Evolutionary conservation across 2,113 vertebrate genomes (phyloP).

Genomic region (Lepisosteus oculatus): DNA sequence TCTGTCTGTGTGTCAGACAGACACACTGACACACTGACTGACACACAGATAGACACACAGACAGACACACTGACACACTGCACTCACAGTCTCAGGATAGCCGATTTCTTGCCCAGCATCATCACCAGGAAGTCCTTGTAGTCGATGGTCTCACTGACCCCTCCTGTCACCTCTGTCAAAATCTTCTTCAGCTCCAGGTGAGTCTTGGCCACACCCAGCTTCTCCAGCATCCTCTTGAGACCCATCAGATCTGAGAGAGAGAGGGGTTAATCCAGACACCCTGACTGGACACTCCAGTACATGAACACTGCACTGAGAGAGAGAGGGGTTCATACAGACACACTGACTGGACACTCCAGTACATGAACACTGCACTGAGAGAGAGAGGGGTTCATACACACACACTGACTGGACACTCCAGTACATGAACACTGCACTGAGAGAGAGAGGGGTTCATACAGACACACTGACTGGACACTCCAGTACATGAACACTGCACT

Average conservation of each 20-base stretch:
- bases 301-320: not conserved
- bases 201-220: conserved; percentile 74
- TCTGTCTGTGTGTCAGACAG: too few species aligned
- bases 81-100: conserved; percentile 75
- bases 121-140: conserved; percentile 75
- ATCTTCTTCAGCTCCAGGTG: conserved; percentile 80
- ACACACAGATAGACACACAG: not conserved
- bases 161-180: conserved; percentile 68
- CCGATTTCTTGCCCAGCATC: conserved; percentile 78
- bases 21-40: too few species aligned
- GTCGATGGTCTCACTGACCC: conserved; percentile 60
- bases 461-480: too few species aligned
- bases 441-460: too few species aligned
- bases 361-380: not conserved
- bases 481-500: too few species aligned
- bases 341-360: not conserved
- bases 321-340: conserved; percentile 3
- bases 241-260: conserved; percentile 70
- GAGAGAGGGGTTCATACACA: not conserved
- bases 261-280: not conserved
- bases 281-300: not conserved
- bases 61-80: not conserved
- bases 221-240: conserved; percentile 79
- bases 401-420: not conserved
- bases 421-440: not conserved